Base-by-base conservation (phyloP, 2,113 vertebrate genomes). In the Apistogramma diplotaenia region DNA sequence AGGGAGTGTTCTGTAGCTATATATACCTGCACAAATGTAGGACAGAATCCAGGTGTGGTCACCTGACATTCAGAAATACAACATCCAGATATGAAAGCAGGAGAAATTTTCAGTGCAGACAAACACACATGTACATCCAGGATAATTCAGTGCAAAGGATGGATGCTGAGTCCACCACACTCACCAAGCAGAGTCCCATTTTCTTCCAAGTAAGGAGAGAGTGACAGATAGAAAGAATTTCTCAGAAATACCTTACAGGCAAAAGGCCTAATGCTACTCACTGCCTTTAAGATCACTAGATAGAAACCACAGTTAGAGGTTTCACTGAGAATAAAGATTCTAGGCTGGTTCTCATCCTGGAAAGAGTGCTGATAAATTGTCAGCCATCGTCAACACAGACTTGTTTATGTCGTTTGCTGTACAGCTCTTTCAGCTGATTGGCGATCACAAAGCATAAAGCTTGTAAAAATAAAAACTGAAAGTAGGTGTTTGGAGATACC, bases 21-120 rank as follows among this genome's bases (percentile, higher is more conserved):
- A 90, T 89, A 89, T 72, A 56, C 55, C 61, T 21, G 8, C 8
- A 19, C 11, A 3, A 8, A 83, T 85, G 82, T 82, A 84, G 92
- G 82, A 76, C 85, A 89, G 73, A 21, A 85, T 87, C 65, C 81
- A 91, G 88, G 85, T 89, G 86, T 87, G 85, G 78, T 85, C 78
- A 91, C 81, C 78, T 88, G 83, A 43, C 16, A 67, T 37, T 85
- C 74, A 82, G 53, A 57, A 37, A 59, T 6, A 29, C 43, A 71
- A 67, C 27, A 37, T 29, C 16, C 35, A 62, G 9, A 37, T 70
- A 31, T 25, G 43, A 71, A 33, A 79, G 21, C 23, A 31, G 29
- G 19, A 67, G 13, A 70, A 78, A 74, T 35, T 21, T 35, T 9
- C 19, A 6, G 10, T 7, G 31, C 16, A n/a, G 19, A 73, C 19